Evolutionary conservation across 2,113 vertebrate genomes (phyloP).

Genomic region (Platichthys stellatus): DNA sequence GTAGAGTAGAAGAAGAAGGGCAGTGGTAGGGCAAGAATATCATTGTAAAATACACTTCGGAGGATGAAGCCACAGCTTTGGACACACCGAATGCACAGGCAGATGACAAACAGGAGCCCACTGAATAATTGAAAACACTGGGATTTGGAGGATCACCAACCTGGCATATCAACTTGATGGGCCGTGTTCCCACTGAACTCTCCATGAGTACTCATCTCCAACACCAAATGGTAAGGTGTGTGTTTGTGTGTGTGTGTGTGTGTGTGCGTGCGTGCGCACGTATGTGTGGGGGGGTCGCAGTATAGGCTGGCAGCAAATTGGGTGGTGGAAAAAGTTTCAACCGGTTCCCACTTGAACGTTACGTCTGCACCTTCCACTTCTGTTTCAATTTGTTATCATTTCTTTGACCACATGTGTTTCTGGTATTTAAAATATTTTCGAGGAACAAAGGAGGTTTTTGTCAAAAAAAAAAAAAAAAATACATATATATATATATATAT

Average conservation of each 20-base stretch:
- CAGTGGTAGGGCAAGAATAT: slow-evolving; percentile 87
- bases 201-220: slow-evolving; percentile 89
- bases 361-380: not conserved
- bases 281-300: slow-evolving; percentile 3
- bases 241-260: not conserved
- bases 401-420: slow-evolving; percentile 19
- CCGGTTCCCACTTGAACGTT: too few species aligned
- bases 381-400: slow-evolving; percentile 21
- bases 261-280: not conserved
- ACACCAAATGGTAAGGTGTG: slow-evolving; percentile 77
- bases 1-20: slow-evolving; percentile 17
- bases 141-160: slow-evolving; percentile 95
- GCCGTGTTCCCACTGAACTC: slow-evolving; percentile 84
- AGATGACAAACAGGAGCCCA: slow-evolving; percentile 90
- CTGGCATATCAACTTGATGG: slow-evolving; percentile 93
- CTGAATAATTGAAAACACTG: slow-evolving; percentile 72
- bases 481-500: too few species aligned
- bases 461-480: not conserved
- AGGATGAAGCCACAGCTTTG: slow-evolving; percentile 85
- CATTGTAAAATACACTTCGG: slow-evolving; percentile 94
- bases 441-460: slow-evolving; percentile 47
- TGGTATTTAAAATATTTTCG: slow-evolving; percentile 29
- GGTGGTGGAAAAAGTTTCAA: too few species aligned
- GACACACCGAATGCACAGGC: slow-evolving; percentile 98
- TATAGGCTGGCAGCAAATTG: too few species aligned